phyloP scores from a whole-genome alignment of 1,140 invertebrate genomes.

The Gyrodactylus salaris region DNA sequence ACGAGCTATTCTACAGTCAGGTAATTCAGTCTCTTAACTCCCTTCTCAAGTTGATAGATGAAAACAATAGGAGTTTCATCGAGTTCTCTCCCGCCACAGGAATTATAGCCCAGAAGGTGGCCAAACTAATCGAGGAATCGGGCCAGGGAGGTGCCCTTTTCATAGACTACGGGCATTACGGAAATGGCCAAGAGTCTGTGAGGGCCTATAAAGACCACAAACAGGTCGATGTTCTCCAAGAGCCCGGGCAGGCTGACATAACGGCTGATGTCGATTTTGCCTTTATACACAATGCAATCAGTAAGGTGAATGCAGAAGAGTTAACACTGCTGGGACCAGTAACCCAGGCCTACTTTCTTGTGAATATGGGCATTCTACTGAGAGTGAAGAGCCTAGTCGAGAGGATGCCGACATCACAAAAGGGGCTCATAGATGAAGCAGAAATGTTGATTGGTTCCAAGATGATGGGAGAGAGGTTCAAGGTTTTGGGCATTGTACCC shows the following conservation, averaged over 20 bases:
- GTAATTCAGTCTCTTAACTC: not conserved
- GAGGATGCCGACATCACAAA: not conserved
- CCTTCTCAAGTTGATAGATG: not conserved
- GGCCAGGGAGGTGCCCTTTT: not conserved
- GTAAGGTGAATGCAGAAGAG: not conserved
- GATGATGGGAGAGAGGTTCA: not conserved
- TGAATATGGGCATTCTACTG: not conserved
- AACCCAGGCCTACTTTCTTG: not conserved
- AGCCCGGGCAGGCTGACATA: not conserved
- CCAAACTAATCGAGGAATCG: not conserved
- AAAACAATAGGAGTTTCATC: not conserved
- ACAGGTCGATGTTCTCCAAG: not conserved
- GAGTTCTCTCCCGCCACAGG: not conserved
- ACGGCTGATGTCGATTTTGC: not conserved
- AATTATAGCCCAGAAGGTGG: not conserved
- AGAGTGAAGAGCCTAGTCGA: not conserved
- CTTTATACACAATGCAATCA: not conserved
- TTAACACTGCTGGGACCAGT: not conserved
- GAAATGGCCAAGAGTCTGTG: not conserved
- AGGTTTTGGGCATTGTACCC: not conserved
- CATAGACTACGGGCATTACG: not conserved
- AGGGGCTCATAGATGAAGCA: not conserved
- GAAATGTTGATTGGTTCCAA: not conserved
- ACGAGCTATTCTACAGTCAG: not conserved
- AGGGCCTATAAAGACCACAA: not conserved